Evolutionary conservation across 2,113 vertebrate species (phyloP), one percentile per base, ranked within the genome.

Genomic region (Motacilla tschutschensis): DNA sequence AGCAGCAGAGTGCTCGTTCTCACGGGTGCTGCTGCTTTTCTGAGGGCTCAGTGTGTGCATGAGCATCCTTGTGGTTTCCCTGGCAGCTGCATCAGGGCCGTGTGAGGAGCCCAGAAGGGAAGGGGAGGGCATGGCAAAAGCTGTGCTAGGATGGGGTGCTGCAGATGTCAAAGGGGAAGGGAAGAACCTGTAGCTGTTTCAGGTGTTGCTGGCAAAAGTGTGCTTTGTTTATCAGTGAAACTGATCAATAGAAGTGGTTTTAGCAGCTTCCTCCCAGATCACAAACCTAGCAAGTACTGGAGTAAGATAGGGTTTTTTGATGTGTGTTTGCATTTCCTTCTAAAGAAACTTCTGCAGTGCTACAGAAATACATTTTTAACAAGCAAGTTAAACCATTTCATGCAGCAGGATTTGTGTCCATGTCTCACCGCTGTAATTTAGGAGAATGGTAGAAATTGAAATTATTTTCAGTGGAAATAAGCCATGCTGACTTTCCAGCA

Each of bases 151-250:
- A 17, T 13, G 24, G 64, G 35, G 14, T 90, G 74, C 54, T 93
- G 46, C 66, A 75, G 43, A 36, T 51, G 36, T 65, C 36, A 57
- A 8, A 89, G 47, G 31, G 66, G 31, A 81, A 57, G 38, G 26
- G 59, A 66, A 16, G 70, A 83, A 22, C 12, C 5, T 5, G 7
- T 18, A 16, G 20, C 75, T 36, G 46, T 60, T 91, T 67, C 29
- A 69, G 33, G 55, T 47, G 46, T 47, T 89, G 43, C 35, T 85
- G 70, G 16, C 54, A 81, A 5, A 63, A 53, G 3, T 44, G 51
- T 78, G 85, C 70, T 89, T 91, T 85, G 25, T 78, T 91, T 89
- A 93, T 95, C 80, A 0, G 66, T 47, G 43, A 50, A 65, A 50
- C 36, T 55, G 43, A 92, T 94, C 83, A 47, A 15, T 65, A 47